Evolutionary conservation across 2,888 invertebrate genomes (phyloP).

Genomic region (Bellardia bayeri): DNA sequence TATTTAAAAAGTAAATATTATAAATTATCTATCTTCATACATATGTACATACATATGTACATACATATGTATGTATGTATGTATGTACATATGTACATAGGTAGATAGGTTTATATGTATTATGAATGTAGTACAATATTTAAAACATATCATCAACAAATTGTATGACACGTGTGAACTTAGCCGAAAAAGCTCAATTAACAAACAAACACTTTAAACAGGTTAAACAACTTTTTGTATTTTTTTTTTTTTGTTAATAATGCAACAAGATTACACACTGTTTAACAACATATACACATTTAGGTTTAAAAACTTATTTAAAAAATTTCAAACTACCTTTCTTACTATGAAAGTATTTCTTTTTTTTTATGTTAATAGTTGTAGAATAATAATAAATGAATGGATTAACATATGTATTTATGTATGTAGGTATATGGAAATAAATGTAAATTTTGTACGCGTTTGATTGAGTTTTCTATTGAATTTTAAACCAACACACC

Average conservation of each 20-base stretch:
- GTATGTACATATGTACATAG: background rate
- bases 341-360: background rate
- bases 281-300: too few relatives aligned
- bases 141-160: background rate
- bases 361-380: background rate
- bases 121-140: background rate
- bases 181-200: background rate
- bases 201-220: background rate
- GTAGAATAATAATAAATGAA: too few relatives aligned
- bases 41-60: background rate
- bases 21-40: background rate
- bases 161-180: background rate
- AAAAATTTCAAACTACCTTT: background rate
- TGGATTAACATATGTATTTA: too few relatives aligned
- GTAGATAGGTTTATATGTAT: background rate
- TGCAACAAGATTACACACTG: background rate
- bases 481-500: background rate
- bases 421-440: too few relatives aligned
- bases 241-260: background rate
- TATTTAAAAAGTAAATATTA: background rate
- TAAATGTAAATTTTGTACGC: background rate
- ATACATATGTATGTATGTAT: background rate
- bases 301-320: too few relatives aligned
- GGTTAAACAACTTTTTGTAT: conserved; percentile 10
- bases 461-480: background rate